A percentile compares a stretch with the other conserved stretches of the same genome.
Evolutionary conservation across 2,888 invertebrate species (phyloP).

Genomic region (Athalia rosae): DNA sequence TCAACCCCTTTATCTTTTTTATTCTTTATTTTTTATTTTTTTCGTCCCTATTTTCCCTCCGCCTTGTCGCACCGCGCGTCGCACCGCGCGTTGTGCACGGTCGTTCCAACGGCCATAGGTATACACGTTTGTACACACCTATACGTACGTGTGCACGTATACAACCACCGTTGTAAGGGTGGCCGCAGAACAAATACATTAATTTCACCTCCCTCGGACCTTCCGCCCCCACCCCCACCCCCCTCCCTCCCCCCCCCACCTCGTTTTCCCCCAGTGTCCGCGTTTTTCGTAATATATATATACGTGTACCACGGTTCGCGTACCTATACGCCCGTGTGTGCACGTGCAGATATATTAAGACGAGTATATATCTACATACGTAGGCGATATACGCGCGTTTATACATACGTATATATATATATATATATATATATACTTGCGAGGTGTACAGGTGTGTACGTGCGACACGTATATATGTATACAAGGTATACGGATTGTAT

Average conservation of each 20-base stretch:
- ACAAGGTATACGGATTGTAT: no score
- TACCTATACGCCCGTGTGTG: no score
- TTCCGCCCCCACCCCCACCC: slow-evolving; percentile 51
- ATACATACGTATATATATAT: slow-evolving; percentile 15
- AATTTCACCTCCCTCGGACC: slow-evolving; percentile 66
- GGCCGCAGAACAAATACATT: slow-evolving; percentile 72
- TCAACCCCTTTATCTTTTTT: slow-evolving; percentile 2
- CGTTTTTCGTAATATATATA: not conserved
- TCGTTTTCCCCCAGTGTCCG: no score
- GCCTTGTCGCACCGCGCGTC: slow-evolving; percentile 1
- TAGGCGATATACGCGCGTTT: slow-evolving; percentile 15
- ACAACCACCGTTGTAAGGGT: slow-evolving; percentile 65
- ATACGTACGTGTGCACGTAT: no score
- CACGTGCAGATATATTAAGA: not conserved
- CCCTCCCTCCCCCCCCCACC: slow-evolving; percentile 13
- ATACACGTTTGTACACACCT: no score
- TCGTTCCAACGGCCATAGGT: not conserved
- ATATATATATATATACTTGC: no score
- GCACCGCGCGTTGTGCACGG: not conserved
- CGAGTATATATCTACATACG: not conserved
- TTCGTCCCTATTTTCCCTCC: slow-evolving; percentile 3
- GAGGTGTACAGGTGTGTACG: not conserved
- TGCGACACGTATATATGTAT: slow-evolving; percentile 22
- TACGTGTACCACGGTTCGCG: not conserved
- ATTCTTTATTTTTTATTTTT: not conserved